phyloP scores from a whole-genome alignment of 2,888 invertebrate genomes.

The Drosophila mulleri region DNA sequence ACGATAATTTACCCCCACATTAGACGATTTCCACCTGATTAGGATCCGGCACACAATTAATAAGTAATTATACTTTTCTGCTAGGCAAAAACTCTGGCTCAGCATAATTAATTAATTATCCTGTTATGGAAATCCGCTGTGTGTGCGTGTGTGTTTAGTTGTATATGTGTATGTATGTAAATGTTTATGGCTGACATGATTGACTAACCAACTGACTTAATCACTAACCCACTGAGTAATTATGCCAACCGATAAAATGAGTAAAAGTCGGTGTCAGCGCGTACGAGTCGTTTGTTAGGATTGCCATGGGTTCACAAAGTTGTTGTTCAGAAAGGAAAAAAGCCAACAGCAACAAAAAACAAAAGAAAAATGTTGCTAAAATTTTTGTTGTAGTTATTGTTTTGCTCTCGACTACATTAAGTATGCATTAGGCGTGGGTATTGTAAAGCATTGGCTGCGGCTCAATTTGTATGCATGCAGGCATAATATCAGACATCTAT shows the following conservation, averaged over 20 bases:
- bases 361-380: slow-evolving; percentile 19
- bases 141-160: neutral
- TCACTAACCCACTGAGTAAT: slow-evolving; percentile 35
- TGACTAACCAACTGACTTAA: slow-evolving; percentile 46
- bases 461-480: slow-evolving; percentile 51
- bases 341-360: neutral
- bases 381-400: slow-evolving; percentile 18
- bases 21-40: slow-evolving; percentile 1
- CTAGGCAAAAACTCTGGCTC: neutral
- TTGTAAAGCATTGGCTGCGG: slow-evolving; percentile 35
- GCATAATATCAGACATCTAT: slow-evolving; percentile 11
- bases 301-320: slow-evolving; percentile 32
- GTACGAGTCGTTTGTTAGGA: slow-evolving; percentile 59
- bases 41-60: slow-evolving; percentile 9
- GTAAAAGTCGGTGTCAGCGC: slow-evolving; percentile 61
- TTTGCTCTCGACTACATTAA: slow-evolving; percentile 59
- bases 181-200: slow-evolving; percentile 39
- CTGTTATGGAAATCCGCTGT: slow-evolving; percentile 17
- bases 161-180: neutral
- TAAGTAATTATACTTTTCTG: slow-evolving; percentile 21
- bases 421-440: slow-evolving; percentile 71
- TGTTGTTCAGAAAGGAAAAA: slow-evolving; percentile 8
- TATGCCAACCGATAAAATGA: slow-evolving; percentile 35
- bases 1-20: neutral
- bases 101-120: slow-evolving; percentile 59